phyloP scores from a whole-genome alignment of 2,113 vertebrate genomes.

The Spilogale gracilis region DNA sequence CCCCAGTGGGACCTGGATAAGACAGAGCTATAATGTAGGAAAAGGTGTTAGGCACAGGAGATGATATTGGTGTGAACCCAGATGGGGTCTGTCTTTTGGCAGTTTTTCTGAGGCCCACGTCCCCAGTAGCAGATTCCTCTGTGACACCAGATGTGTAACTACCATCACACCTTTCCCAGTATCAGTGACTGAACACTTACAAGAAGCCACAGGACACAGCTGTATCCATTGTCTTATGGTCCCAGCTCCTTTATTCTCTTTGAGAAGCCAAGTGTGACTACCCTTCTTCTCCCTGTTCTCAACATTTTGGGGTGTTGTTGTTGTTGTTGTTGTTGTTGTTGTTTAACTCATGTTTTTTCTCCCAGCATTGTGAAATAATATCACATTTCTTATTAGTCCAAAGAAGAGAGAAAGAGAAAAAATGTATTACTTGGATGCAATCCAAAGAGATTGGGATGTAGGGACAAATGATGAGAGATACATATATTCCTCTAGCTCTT shows the following conservation, averaged over 20 bases:
- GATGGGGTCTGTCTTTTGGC: neutral
- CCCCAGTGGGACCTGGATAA: neutral
- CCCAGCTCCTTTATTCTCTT: neutral
- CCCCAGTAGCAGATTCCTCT: neutral
- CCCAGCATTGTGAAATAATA: neutral
- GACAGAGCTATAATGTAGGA: neutral
- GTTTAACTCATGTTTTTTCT: neutral
- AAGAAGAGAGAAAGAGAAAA: slow-evolving; percentile 46
- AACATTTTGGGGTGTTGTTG: neutral
- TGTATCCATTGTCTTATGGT: neutral
- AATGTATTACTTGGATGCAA: neutral
- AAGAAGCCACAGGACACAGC: neutral
- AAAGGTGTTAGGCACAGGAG: neutral
- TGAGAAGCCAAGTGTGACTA: neutral
- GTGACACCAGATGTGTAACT: neutral
- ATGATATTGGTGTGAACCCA: neutral
- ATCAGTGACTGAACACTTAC: neutral
- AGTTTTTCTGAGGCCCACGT: neutral
- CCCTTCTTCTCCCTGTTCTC: neutral
- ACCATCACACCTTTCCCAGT: neutral
- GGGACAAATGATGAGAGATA: neutral
- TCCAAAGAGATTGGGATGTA: neutral
- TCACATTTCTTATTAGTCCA: neutral
- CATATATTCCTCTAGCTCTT: neutral
- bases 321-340: neutral